These are phyloP conservation scores for Nemapogon koenigi DNA, from an alignment of 2,888 invertebrate genomes.

Conservation along the genomic window DNA sequence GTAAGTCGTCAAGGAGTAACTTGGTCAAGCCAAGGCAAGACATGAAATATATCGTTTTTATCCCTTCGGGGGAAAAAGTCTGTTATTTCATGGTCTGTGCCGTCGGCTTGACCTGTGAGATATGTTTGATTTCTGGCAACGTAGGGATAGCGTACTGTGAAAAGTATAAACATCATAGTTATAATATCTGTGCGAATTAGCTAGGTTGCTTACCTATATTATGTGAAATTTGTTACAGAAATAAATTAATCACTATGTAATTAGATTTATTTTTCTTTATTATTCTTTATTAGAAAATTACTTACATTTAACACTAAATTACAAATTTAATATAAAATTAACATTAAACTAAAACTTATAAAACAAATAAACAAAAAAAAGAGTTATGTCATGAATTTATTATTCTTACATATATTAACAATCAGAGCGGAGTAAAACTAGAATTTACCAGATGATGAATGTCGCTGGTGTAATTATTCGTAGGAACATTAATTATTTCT, in stretches of 20 bases:
- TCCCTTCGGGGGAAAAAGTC: conserved; percentile 17
- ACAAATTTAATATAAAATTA: no score
- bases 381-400: no score
- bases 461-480: background rate
- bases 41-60: conserved; percentile 17
- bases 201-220: no score
- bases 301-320: no score
- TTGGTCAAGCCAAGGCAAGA: conserved; percentile 15
- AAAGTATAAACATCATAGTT: background rate
- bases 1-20: no score
- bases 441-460: background rate
- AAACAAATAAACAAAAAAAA: no score
- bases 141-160: conserved; percentile 3
- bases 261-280: no score
- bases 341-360: no score
- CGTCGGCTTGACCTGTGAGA: conserved; percentile 7
- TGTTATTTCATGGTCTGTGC: conserved; percentile 4
- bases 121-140: conserved; percentile 2
- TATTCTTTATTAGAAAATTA: no score
- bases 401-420: no score
- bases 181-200: no score
- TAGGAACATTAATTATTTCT: conserved; percentile 10
- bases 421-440: background rate
- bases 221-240: background rate
- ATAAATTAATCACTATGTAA: background rate